Base-by-base conservation (phyloP, 2,888 invertebrate genomes). In the Cataglyphis rosenhaueri region DNA sequence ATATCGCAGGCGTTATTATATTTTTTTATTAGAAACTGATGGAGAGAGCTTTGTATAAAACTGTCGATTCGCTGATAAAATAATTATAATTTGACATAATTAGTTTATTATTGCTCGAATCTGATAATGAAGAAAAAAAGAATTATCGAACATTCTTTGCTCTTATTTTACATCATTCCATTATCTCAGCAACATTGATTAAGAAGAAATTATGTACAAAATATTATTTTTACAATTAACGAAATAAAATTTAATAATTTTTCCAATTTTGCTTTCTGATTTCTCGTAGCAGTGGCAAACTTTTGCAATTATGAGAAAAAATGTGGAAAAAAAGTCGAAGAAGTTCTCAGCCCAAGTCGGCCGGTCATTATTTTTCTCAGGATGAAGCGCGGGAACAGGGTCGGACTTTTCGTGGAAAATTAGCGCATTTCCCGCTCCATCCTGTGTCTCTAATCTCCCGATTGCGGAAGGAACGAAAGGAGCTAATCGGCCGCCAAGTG, bases 401-500 rank as follows among this genome's bases (percentile, higher is more conserved):
- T 57, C 41, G 76, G 32, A 44, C 32, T 57, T 35, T 44, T 2
- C 59, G 44, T 25, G 3, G 73, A 73, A 79, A 44, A 79, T 79
- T 81, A 59, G 41, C 59, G 68, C 62, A 52, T 66, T 68, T 55
- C 74, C 48, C 61, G 59, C 64, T 82, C 70, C 71, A 25, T 57
- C 21, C 32, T n/a, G 38, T n/a, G 59, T 18, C 66, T 32, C 35
- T 73, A 83, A 86, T 87, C 86, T 86, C 70, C 32, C 78, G 85
- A 88, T 88, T 82, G 84, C 84, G 84, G 84, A 84, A 84, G 84
- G 83, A 84, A 82, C 82, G 84, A 83, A 83, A 86, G 78, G 75
- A 83, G 85, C 87, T 90, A 91, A 91, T 91, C 91, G 85, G 78
- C 81, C 86, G 66, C 76, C 84, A 85, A 86, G 68, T 84, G 88